These are phyloP conservation scores for Syngnathus scovelli DNA, from an alignment of 2,113 vertebrate species.

Conservation along the genomic window DNA sequence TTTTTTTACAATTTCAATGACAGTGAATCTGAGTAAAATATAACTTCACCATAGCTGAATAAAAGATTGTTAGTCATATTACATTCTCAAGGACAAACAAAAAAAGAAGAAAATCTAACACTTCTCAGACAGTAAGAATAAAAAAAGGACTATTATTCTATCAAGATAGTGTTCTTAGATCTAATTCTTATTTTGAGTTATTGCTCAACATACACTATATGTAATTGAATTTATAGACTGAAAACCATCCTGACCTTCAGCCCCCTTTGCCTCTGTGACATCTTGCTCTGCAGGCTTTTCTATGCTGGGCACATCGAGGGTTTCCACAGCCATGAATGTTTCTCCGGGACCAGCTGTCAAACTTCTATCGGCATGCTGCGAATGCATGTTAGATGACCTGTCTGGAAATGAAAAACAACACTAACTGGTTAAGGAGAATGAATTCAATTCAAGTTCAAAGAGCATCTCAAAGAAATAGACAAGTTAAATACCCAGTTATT, in stretches of 20 bases:
- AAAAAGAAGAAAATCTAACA: background rate
- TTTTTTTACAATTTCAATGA: background rate
- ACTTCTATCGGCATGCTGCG: constrained; percentile 17
- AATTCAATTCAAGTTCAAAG: background rate
- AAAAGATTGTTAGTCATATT: too few relatives aligned
- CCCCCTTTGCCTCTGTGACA: background rate
- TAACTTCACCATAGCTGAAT: background rate
- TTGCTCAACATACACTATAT: background rate
- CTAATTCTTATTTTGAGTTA: background rate
- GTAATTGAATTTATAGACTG: background rate
- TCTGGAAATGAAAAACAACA: constrained; percentile 23
- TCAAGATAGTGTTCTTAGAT: background rate
- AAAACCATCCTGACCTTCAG: constrained; percentile 42
- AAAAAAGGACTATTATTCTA: background rate
- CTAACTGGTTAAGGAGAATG: background rate
- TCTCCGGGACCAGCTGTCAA: constrained; percentile 9
- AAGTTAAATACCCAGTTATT: background rate
- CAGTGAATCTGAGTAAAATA: background rate
- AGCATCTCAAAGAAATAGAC: background rate
- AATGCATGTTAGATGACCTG: background rate
- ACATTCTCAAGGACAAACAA: background rate
- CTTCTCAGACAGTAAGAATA: background rate
- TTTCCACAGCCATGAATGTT: constrained; percentile 35
- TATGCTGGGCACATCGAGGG: constrained; percentile 16
- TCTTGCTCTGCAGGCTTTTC: constrained; percentile 10